phyloP scores from a whole-genome alignment of 2,888 invertebrate genomes.

The Drosophila mimica region DNA sequence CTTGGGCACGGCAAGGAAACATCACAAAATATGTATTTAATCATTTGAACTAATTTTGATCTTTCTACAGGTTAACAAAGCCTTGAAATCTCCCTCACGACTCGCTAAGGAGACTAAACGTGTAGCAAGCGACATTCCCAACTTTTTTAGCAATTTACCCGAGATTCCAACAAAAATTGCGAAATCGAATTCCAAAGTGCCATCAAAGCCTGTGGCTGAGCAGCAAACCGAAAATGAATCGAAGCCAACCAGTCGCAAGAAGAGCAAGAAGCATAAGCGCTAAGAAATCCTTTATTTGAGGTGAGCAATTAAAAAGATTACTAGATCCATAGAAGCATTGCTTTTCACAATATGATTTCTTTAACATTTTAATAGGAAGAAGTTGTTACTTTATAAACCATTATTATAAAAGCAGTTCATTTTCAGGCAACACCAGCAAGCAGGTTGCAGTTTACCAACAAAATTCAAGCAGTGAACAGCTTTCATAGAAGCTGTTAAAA shows the following conservation, averaged over 20 bases:
- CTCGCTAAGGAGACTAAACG: not conserved
- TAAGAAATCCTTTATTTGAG: not conserved
- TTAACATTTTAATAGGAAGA: no score
- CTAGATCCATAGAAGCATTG: not conserved
- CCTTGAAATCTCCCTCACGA: not conserved
- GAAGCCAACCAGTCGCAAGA: not conserved
- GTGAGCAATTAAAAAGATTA: not conserved
- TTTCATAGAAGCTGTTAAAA: not conserved
- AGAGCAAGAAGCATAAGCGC: not conserved
- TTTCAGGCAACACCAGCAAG: not conserved
- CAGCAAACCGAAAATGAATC: not conserved
- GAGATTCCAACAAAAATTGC: not conserved
- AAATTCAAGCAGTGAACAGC: not conserved
- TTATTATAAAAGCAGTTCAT: not conserved
- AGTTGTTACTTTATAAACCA: not conserved
- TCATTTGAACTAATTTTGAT: no score
- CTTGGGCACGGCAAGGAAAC: not conserved
- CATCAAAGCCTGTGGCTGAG: not conserved
- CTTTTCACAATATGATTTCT: not conserved
- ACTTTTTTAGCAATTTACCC: slow-evolving; percentile 15
- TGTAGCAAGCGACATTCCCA: slow-evolving; percentile 1
- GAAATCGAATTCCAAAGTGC: not conserved
- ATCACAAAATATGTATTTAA: not conserved
- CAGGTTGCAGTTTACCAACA: not conserved
- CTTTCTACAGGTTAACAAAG: not conserved